Conservation (phyloP, 2,113 vertebrate species). For the Phalacrocorax aristotelis region DNA sequence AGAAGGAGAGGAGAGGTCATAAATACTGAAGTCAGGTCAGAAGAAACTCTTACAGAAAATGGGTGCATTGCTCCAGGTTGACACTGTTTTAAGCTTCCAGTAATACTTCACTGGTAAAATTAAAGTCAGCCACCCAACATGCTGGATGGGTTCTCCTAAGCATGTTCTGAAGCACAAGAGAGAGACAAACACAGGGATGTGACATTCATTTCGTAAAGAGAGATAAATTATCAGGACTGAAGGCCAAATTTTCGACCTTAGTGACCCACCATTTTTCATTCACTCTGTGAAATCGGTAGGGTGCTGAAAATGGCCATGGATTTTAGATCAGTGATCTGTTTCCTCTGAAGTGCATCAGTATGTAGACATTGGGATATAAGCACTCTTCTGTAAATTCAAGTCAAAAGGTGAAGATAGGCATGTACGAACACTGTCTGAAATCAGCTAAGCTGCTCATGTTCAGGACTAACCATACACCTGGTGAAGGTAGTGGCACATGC, state of each 20-base stretch:
- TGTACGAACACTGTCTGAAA: not conserved
- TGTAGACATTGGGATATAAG: not conserved
- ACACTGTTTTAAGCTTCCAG: not conserved
- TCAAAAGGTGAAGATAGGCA: not conserved
- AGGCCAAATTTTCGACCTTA: not conserved
- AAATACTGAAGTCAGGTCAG: not conserved
- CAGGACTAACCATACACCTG: not conserved
- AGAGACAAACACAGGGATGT: not conserved
- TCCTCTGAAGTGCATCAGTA: not conserved
- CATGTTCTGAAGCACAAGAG: not conserved
- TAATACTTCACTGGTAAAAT: not conserved
- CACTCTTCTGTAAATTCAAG: not conserved
- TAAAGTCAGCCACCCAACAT: not conserved
- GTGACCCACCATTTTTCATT: not conserved
- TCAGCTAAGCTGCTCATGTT: fast-evolving
- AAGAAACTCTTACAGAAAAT: not conserved
- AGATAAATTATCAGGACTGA: not conserved
- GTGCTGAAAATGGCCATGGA: not conserved
- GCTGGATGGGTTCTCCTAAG: not conserved
- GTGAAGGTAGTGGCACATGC: not conserved
- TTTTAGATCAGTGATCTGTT: not conserved
- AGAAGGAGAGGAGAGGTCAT: not conserved
- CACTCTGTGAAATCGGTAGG: not conserved
- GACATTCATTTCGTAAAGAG: not conserved
- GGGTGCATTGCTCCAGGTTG: not conserved